Evolutionary conservation across 2,113 vertebrate genomes (phyloP).

Genomic region (Chaenocephalus aceratus): DNA sequence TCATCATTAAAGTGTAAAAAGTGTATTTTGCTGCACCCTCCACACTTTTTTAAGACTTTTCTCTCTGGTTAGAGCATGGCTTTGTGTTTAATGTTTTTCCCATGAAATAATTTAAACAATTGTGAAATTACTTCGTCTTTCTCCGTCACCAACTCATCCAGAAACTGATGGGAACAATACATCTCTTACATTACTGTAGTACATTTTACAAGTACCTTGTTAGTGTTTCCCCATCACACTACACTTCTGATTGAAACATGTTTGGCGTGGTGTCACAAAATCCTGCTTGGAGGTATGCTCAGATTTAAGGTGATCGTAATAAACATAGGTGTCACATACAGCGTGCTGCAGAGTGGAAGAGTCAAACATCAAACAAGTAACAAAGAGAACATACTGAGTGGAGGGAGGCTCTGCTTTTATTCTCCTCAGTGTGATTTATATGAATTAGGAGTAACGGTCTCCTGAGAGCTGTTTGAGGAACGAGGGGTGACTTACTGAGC

Average conservation of each 20-base stretch:
- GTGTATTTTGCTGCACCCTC: background rate
- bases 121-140: too few relatives aligned
- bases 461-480: slow-evolving; percentile 41
- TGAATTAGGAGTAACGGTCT: slow-evolving; percentile 31
- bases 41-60: background rate
- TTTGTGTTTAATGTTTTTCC: background rate
- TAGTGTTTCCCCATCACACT: background rate
- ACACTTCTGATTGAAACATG: background rate
- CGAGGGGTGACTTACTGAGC: slow-evolving; percentile 2
- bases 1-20: background rate
- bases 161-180: background rate
- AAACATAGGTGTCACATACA: background rate
- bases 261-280: slow-evolving; percentile 1
- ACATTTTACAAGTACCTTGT: too few relatives aligned
- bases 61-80: background rate
- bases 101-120: too few relatives aligned
- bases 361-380: slow-evolving; percentile 9
- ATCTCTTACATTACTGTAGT: background rate
- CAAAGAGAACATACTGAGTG: background rate
- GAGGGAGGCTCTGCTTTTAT: slow-evolving; percentile 9
- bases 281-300: background rate
- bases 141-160: too few relatives aligned
- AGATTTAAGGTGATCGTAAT: background rate
- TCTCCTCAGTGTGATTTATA: slow-evolving; percentile 1
- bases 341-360: slow-evolving; percentile 1